Evolutionary conservation across 2,797 vertebrate genomes (phyloP).

Genomic region (Liparis tanakae): DNA sequence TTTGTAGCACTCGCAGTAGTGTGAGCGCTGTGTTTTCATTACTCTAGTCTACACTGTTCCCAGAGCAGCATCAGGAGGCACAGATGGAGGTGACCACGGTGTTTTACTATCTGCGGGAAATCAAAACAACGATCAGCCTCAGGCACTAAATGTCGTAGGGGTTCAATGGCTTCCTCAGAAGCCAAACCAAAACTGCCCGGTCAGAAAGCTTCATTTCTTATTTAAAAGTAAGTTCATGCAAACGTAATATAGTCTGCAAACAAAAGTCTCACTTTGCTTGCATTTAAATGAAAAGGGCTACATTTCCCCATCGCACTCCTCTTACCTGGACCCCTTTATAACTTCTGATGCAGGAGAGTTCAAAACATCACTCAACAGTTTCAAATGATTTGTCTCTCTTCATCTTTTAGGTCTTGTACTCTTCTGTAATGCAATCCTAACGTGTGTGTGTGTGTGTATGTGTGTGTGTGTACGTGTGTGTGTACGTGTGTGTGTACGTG

Average conservation of each 20-base stretch:
- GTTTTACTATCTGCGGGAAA: background rate
- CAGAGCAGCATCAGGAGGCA: background rate
- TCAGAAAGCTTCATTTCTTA: background rate
- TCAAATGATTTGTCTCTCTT: background rate
- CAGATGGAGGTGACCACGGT: background rate
- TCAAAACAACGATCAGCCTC: background rate
- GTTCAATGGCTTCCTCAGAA: background rate
- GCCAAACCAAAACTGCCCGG: background rate
- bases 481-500: no score
- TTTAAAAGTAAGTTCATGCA: background rate
- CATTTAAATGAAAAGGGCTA: background rate
- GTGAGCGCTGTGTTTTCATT: background rate
- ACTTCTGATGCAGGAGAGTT: slow-evolving; percentile 4
- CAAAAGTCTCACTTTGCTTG: background rate
- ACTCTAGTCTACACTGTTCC: background rate
- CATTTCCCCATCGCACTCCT: background rate
- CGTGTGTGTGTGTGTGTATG: no score
- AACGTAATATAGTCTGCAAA: background rate
- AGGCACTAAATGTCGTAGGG: background rate
- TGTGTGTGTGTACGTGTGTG: no score
- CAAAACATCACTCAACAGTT: background rate
- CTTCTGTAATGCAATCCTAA: background rate
- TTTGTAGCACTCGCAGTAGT: background rate
- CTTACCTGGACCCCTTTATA: background rate
- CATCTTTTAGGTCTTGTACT: background rate